Evolutionary conservation across 2,888 invertebrate genomes (phyloP).

Genomic region (Heteropelma amictum): DNA sequence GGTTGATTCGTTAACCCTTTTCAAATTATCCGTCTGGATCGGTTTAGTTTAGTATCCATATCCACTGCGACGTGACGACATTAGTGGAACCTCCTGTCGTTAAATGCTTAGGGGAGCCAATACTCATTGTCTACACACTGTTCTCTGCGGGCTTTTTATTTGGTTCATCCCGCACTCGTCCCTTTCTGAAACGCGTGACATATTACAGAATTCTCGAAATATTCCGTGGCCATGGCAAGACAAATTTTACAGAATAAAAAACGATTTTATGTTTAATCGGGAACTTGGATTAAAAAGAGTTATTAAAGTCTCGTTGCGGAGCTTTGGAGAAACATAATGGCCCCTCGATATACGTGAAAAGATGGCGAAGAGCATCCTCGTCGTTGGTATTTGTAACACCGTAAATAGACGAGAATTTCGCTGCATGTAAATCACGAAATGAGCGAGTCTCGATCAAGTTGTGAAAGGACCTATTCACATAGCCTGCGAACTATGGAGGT

Average conservation of each 20-base stretch:
- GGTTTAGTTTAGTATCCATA: conserved; percentile 73
- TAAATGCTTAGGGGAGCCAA: conserved; percentile 63
- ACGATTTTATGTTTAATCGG: too few relatives aligned
- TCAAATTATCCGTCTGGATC: conserved; percentile 67
- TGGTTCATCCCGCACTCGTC: neutral
- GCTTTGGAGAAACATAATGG: too few relatives aligned
- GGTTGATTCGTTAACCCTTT: conserved; percentile 69
- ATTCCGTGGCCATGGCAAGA: neutral
- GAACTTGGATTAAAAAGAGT: too few relatives aligned
- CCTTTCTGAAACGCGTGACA: neutral
- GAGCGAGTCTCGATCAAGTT: neutral
- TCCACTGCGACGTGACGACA: conserved; percentile 71
- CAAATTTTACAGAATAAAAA: too few relatives aligned
- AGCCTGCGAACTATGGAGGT: neutral
- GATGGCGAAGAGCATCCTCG: too few relatives aligned
- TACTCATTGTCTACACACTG: conserved; percentile 39
- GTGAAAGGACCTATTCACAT: neutral
- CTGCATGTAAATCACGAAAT: neutral
- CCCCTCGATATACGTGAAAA: too few relatives aligned
- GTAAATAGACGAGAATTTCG: too few relatives aligned
- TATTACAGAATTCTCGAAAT: too few relatives aligned
- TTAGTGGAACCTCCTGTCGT: conserved; percentile 69
- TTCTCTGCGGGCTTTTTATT: neutral
- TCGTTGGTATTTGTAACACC: too few relatives aligned
- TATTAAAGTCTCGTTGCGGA: too few relatives aligned